Evolutionary conservation across 2,888 invertebrate species (phyloP), one percentile per base, ranked within the genome.

Genomic region (Microplitis deprimator): DNA sequence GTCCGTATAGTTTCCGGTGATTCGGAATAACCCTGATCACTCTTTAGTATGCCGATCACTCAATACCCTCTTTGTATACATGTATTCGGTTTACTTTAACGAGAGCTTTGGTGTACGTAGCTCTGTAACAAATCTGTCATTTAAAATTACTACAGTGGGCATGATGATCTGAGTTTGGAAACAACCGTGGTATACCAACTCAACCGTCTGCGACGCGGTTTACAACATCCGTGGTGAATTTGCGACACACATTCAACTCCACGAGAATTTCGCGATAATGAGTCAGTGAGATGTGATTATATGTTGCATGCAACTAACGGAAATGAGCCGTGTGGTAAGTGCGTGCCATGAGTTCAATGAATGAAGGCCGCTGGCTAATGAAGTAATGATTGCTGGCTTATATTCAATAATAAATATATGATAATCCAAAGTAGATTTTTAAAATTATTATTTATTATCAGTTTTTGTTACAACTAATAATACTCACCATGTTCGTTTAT

Each of bases 151-250:
- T 50, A 16, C 20, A 70, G 20, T 29, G 50, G 59, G 50, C 59
- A 29, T 59, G 60, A 70, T 70, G 60, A 59, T 50, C 41, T 60
- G 70, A 40, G 20, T 29, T 29, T 70, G 41, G 17, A 29, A 29
- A 70, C 50, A 40, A 17, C 41, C 41, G 69, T 70, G 17, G 20
- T 13, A 20, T 40, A 41, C 68, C 40, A 40, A 68, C 17, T 39
- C 59, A 70, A n/a, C 70, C 50, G 60, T 70, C 70, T 70, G 59
- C 60, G 41, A 70, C 60, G 59, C 29, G 70, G 70, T 59, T 70
- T 59, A 70, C 60, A 70, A 70, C 70, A 70, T 70, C 20, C 38
- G 70, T 40, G 70, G 70, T 70, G 29, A 70, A 70, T 59, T 59
- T 59, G 50, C 41, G 70, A 60, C 60, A n/a, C 70, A 60, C 16